phyloP scores from a whole-genome alignment of 2,797 vertebrate genomes.

The Synaphobranchus kaupii region DNA sequence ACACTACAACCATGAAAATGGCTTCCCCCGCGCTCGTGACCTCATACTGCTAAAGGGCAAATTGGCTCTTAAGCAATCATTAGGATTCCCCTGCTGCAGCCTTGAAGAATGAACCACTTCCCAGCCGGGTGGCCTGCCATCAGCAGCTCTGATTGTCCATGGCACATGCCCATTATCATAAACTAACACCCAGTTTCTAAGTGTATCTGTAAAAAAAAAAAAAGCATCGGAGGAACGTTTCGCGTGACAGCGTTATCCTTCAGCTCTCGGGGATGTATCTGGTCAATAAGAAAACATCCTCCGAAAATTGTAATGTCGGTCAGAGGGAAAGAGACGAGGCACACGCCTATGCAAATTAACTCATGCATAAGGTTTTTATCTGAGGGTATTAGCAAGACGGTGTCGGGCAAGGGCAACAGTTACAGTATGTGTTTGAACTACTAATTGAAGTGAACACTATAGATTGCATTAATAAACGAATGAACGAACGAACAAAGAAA shows the following conservation, averaged over 20 bases:
- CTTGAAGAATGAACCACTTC: not conserved
- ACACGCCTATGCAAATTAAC: conserved; percentile 27
- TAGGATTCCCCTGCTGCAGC: not conserved
- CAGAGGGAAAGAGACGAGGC: not conserved
- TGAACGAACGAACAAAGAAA: not conserved
- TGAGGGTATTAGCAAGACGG: conserved; percentile 8
- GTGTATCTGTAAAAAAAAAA: not conserved
- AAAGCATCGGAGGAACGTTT: not conserved
- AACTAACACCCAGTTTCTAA: not conserved
- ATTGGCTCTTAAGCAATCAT: not conserved
- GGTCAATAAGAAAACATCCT: not conserved
- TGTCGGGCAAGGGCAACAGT: not conserved
- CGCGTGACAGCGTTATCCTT: not conserved
- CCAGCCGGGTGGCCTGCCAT: not conserved
- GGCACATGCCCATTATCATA: not conserved
- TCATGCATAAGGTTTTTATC: conserved; percentile 10
- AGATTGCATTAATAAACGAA: conserved; percentile 26
- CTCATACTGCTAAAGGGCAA: not conserved
- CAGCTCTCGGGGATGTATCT: not conserved
- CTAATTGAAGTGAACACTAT: conserved; percentile 12
- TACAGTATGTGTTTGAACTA: conserved; percentile 27
- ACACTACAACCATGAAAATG: not conserved
- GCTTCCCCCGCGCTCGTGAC: not conserved
- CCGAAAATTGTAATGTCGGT: not conserved
- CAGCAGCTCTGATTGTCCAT: not conserved